These are phyloP conservation scores for Notolabrus celidotus DNA, from an alignment of 2,797 vertebrate genomes.

Conservation along the genomic window DNA sequence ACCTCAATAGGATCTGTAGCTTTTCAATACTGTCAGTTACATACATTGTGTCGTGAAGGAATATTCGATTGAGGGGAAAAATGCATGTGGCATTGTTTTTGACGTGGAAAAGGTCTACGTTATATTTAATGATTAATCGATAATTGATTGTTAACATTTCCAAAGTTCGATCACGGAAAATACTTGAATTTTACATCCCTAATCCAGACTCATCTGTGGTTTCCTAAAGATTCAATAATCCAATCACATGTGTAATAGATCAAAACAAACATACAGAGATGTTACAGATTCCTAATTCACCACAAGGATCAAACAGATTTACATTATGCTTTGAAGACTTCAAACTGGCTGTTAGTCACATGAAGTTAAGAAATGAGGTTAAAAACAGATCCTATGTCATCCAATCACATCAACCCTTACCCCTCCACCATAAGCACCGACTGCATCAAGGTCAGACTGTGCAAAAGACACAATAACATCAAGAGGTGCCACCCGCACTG, in stretches of 20 bases:
- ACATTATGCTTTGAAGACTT: constrained; percentile 4
- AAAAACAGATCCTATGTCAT: not conserved
- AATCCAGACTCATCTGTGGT: not conserved
- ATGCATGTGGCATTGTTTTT: no score
- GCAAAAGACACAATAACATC: constrained; percentile 51
- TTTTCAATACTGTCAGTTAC: no score
- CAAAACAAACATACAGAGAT: not conserved
- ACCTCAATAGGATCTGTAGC: no score
- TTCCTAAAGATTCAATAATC: no score
- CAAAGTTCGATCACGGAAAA: no score
- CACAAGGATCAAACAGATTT: not conserved
- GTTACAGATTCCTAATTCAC: not conserved
- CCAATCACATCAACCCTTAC: constrained; percentile 59
- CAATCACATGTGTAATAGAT: no score
- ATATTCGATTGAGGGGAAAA: no score
- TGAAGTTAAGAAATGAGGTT: not conserved
- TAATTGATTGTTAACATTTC: no score
- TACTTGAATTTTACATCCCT: no score
- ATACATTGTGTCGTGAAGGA: no score
- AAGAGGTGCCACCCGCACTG: not conserved
- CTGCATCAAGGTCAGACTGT: constrained; percentile 78
- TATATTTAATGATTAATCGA: no score
- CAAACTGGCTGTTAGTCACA: constrained; percentile 23
- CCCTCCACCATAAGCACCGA: constrained; percentile 67
- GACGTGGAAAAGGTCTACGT: no score